Evolutionary conservation across 2,888 invertebrate species (phyloP), one percentile per base, ranked within the genome.

Genomic region (Clivina fossor): DNA sequence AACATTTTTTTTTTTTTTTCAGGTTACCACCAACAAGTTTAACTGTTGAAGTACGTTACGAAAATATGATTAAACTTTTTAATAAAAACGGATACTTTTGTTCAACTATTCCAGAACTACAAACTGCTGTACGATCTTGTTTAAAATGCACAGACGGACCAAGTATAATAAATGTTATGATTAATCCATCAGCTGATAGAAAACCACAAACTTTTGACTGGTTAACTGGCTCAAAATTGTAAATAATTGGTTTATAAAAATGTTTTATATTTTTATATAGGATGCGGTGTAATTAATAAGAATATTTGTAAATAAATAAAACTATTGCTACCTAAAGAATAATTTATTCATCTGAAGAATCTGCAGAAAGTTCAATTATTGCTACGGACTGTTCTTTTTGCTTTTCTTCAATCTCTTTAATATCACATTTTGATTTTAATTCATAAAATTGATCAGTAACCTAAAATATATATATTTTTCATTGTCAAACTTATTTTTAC

Each of bases 221-320:
- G 95, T 78, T 95, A 3, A 94, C 95, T 0, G 90, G 93, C 74
- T 93, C 94, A 4, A 95, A 95, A 74, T 77, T 93, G 65, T 92
- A 80, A 81, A n/a, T n/a, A n/a, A n/a, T 4, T 13, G 9, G 9
- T 2, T 4, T 2, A 30, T 30, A 30, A 30, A 13, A 2, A 3
- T 9, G 30, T 9, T 30, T 30, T 11, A 3, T 30, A 11, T 15
- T 33, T 33, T 33, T 33, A n/a, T 33, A 33, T 33, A 5, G 11
- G 9, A 13, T 7, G 15, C 15, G 33, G 33, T 33, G 33, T 33
- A n/a, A n/a, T n/a, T n/a, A n/a, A n/a, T n/a, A n/a, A n/a, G n/a
- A n/a, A n/a, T n/a, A n/a, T n/a, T n/a, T n/a, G n/a, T n/a, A n/a
- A n/a, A n/a, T n/a, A n/a, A n/a, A n/a, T n/a, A n/a, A n/a, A n/a